Percentiles rank a stretch among this genome's conserved stretches.
Evolutionary conservation across 2,113 vertebrate genomes (phyloP).

Genomic region (Osmerus mordax): DNA sequence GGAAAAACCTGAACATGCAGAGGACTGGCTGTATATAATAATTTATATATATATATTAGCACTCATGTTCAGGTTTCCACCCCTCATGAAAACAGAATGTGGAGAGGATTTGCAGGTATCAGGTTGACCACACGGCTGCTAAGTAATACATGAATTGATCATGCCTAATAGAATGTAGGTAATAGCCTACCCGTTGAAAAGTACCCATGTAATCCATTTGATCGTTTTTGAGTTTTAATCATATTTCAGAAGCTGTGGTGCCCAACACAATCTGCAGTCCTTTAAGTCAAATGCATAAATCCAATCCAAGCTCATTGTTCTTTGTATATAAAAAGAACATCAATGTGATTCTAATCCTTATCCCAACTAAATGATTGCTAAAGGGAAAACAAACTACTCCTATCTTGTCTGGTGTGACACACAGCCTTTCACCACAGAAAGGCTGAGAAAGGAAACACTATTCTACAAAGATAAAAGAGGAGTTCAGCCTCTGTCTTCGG

Average conservation of each 20-base stretch:
- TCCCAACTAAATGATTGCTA: conserved; percentile 39
- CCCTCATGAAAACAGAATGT: neutral
- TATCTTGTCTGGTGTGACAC: conserved; percentile 25
- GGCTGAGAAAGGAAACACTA: conserved; percentile 18
- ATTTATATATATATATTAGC: too few relatives aligned
- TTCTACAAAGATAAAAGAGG: neutral
- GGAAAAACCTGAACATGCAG: too few relatives aligned
- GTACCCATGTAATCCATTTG: too few relatives aligned
- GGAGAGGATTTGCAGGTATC: neutral
- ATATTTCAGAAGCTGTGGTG: too few relatives aligned
- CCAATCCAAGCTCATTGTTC: neutral
- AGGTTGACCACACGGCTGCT: too few relatives aligned
- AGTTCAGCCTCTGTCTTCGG: neutral
- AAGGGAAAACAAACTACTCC: conserved; percentile 19
- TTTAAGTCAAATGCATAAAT: neutral
- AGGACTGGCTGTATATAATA: too few relatives aligned
- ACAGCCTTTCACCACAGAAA: conserved; percentile 14
- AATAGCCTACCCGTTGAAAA: too few relatives aligned
- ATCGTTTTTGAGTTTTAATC: too few relatives aligned
- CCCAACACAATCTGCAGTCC: too few relatives aligned
- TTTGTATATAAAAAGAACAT: conserved; percentile 21
- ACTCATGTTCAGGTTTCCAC: too few relatives aligned
- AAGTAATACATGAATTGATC: too few relatives aligned
- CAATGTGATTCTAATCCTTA: conserved; percentile 40
- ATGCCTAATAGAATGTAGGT: too few relatives aligned